Evolutionary conservation across 1,140 invertebrate species (phyloP).

Genomic region (Lasioglossum baleicum): DNA sequence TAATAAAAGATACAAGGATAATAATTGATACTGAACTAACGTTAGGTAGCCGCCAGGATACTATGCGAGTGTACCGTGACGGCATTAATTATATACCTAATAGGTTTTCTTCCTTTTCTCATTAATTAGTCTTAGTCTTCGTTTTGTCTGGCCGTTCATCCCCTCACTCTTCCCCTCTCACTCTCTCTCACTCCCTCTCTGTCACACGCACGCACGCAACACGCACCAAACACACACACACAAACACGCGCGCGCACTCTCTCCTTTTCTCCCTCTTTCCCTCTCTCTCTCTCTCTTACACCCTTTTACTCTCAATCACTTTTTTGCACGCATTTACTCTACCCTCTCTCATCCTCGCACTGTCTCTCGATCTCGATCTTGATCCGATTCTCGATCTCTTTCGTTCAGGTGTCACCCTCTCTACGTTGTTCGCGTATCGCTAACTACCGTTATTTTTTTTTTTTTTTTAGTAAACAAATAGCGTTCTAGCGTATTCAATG

Average conservation of each 20-base stretch:
- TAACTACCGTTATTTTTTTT: conserved; percentile 56
- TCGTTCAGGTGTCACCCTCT: conserved; percentile 5
- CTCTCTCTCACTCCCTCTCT: background rate
- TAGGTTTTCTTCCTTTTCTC: conserved; percentile 42
- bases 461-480: conserved; percentile 71
- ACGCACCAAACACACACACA: too few relatives aligned
- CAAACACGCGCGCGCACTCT: too few relatives aligned
- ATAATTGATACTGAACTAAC: conserved; percentile 73
- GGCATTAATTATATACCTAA: conserved; percentile 45
- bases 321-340: background rate
- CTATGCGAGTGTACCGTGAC: conserved; percentile 23
- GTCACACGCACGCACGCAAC: background rate
- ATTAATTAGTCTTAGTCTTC: conserved; percentile 51
- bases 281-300: background rate
- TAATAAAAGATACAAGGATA: conserved; percentile 63
- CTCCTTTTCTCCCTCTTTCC: too few relatives aligned
- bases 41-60: conserved; percentile 64
- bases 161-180: conserved; percentile 5
- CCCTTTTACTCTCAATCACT: background rate
- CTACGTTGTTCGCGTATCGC: conserved; percentile 48
- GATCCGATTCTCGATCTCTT: conserved; percentile 12
- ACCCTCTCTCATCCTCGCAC: background rate
- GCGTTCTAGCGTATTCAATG: conserved; percentile 68
- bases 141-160: conserved; percentile 28
- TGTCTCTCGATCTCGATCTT: background rate